Evolutionary conservation across 2,113 vertebrate genomes (phyloP), one percentile per base, ranked within the genome.

Genomic region (Sander vitreus): DNA sequence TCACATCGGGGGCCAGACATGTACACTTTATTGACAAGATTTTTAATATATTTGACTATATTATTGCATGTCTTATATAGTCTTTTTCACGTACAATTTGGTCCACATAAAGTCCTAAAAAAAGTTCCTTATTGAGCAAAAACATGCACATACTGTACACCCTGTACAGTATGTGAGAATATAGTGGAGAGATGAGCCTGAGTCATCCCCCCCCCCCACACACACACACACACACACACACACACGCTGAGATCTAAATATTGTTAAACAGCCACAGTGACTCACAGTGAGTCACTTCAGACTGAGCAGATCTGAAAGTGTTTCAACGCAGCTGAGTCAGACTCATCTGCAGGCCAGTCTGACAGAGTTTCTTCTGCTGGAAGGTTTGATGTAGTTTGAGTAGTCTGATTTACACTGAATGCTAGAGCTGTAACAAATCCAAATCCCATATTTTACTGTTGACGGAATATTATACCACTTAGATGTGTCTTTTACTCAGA

Each of bases 281-380:
- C 55, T 89, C 58, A 14, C 63, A 39, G 47, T 74, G 86, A 87
- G 60, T 91, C 86, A 72, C 66, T 68, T 59, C 60, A 36, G 36
- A 77, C 63, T 63, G 43, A 69, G 53, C 39, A n/a, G 57, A 11
- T 57, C 67, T 45, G 51, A 57, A 51, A 81, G 71, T 73, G 62
- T 73, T 85, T 30, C 51, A 66, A 19, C 73, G 71, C 81, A 30
- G 81, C 79, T 33, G 75, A 76, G 65, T 71, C 78, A 59, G 72
- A 23, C n/a, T 73, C 25, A 53, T 50, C 68, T 53, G 45, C 62
- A 8, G 55, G 48, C 33, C 73, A 36, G 54, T 2, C 15, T 16
- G 16, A 39, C 27, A n/a, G 57, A 25, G 2, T 15, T 15, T 19
- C 78, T 13, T 19, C 74, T 59, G 60, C 45, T 3, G 30, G 18